Evolutionary conservation across 2,888 invertebrate genomes (phyloP).

Genomic region (Hirtodrosophila confusa): DNA sequence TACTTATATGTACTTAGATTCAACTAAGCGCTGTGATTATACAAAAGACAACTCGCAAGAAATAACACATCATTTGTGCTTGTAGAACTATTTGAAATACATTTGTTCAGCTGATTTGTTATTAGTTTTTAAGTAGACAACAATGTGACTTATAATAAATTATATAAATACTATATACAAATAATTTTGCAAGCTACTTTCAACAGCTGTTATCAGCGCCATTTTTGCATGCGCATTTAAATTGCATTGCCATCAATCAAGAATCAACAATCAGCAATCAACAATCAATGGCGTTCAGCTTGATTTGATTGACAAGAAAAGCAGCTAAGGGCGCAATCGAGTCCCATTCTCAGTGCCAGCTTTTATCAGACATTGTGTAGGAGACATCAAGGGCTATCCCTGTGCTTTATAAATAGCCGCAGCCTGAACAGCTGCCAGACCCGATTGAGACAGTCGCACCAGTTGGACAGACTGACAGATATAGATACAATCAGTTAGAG

Average conservation of each 20-base stretch:
- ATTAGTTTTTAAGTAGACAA: slow-evolving; percentile 65
- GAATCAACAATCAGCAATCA: too few relatives aligned
- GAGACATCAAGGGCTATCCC: slow-evolving; percentile 34
- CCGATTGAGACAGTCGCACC: slow-evolving; percentile 43
- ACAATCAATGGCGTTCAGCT: slow-evolving; percentile 23
- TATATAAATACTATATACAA: slow-evolving; percentile 37
- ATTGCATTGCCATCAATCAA: slow-evolving; percentile 53
- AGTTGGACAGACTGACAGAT: slow-evolving; percentile 7
- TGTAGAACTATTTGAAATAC: slow-evolving; percentile 11
- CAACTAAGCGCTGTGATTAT: slow-evolving; percentile 70
- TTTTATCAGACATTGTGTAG: slow-evolving; percentile 28
- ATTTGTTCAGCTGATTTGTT: slow-evolving; percentile 39
- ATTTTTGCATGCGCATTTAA: slow-evolving; percentile 19
- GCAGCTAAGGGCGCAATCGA: slow-evolving; percentile 30
- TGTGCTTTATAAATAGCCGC: slow-evolving; percentile 46
- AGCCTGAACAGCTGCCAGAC: slow-evolving; percentile 31
- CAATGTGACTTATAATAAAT: slow-evolving; percentile 56
- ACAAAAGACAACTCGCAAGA: slow-evolving; percentile 47
- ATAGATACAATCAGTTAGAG: slow-evolving; percentile 42
- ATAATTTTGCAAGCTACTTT: not conserved
- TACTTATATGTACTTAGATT: slow-evolving; percentile 44
- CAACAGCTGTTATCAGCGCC: slow-evolving; percentile 14
- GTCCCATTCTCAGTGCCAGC: not conserved
- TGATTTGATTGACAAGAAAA: slow-evolving; percentile 60
- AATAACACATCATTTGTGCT: slow-evolving; percentile 43